Evolutionary conservation across 2,113 vertebrate species (phyloP).

Genomic region (Raja brachyura): DNA sequence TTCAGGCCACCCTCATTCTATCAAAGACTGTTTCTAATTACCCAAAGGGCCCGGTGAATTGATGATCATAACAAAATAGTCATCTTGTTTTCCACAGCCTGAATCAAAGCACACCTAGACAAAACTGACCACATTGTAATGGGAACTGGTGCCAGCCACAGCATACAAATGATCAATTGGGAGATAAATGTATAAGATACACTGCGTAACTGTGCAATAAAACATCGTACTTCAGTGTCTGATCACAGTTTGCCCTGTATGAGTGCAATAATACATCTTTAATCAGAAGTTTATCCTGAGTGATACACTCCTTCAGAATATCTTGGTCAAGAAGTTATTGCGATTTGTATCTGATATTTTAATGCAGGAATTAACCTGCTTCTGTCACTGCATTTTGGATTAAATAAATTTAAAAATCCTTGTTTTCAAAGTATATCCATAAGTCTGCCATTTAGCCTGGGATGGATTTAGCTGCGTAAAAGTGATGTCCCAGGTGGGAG

Average conservation of each 20-base stretch:
- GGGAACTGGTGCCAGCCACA: neutral
- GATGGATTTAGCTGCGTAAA: neutral
- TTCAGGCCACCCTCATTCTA: neutral
- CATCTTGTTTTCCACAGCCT: neutral
- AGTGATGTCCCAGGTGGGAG: neutral
- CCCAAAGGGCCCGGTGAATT: neutral
- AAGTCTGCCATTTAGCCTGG: neutral
- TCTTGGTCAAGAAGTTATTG: neutral
- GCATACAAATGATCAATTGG: neutral
- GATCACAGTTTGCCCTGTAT: too few relatives aligned
- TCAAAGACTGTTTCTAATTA: neutral
- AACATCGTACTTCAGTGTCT: neutral
- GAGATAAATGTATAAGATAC: neutral
- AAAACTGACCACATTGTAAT: neutral
- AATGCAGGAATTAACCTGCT: neutral
- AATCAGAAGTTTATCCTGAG: neutral
- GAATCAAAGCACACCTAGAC: neutral
- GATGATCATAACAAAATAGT: neutral
- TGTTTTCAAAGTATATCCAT: neutral
- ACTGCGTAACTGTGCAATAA: neutral
- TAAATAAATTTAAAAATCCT: neutral
- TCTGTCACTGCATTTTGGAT: neutral
- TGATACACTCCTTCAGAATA: neutral
- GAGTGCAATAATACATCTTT: neutral
- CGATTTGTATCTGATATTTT: neutral